These are phyloP conservation scores for Hypercompe scribonia DNA, from an alignment of 2,888 invertebrate species.

Conservation along the genomic window DNA sequence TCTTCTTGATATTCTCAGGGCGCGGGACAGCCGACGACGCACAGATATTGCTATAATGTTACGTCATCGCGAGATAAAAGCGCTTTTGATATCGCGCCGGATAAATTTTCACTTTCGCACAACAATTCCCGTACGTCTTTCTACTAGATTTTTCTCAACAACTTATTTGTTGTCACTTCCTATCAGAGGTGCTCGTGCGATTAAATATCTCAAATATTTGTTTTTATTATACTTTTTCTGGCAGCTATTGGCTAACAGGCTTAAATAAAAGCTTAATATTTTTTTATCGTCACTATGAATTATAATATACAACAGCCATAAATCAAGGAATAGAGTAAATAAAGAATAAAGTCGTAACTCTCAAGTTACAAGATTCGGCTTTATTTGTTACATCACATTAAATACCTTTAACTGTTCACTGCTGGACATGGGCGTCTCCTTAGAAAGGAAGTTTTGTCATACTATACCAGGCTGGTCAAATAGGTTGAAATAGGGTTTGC, in stretches of 20 bases:
- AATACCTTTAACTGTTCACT: too few relatives aligned
- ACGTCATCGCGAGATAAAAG: slow-evolving; percentile 78
- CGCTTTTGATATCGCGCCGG: slow-evolving; percentile 74
- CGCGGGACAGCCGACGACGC: slow-evolving; percentile 78
- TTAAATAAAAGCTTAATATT: background rate
- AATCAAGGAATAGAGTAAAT: background rate
- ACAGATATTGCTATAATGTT: slow-evolving; percentile 83
- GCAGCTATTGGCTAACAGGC: background rate
- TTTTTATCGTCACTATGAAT: background rate
- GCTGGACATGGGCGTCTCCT: too few relatives aligned
- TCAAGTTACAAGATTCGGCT: background rate
- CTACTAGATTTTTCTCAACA: slow-evolving; percentile 37
- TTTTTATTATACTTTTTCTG: background rate
- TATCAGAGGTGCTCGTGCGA: slow-evolving; percentile 33
- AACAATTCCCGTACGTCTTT: slow-evolving; percentile 46
- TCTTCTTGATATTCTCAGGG: slow-evolving; percentile 83
- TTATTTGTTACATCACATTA: background rate
- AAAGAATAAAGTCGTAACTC: too few relatives aligned
- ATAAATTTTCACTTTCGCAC: slow-evolving; percentile 74
- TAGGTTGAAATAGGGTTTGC: too few relatives aligned
- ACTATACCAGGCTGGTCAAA: too few relatives aligned
- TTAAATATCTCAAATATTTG: slow-evolving; percentile 31
- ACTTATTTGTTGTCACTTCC: slow-evolving; percentile 39
- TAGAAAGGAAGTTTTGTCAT: too few relatives aligned
- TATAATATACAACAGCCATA: background rate